Percentiles rank a stretch among this genome's conserved stretches.
phyloP scores from a whole-genome alignment of 2,113 vertebrate genomes.

The Pachypanchax playfairii region DNA sequence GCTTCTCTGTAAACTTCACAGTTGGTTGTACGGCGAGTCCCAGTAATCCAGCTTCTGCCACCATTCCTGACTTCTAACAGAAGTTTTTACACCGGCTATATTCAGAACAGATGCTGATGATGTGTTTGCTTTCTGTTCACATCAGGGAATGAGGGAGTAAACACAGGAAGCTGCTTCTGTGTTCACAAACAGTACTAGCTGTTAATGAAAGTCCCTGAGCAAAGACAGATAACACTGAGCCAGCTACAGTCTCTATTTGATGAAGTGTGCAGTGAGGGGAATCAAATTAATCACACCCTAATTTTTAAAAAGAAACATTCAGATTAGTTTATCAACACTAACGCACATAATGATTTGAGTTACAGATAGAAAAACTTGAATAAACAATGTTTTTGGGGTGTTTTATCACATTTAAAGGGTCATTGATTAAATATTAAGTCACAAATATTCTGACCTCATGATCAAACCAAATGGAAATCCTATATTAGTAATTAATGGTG shows the following conservation, averaged over 20 bases:
- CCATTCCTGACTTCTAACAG: neutral
- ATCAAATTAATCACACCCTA: conserved; percentile 17
- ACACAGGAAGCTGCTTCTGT: conserved; percentile 18
- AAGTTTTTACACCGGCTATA: conserved; percentile 7
- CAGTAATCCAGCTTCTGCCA: neutral
- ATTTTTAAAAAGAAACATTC: conserved; percentile 18
- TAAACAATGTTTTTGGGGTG: neutral
- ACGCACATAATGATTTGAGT: neutral
- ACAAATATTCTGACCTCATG: conserved; percentile 6
- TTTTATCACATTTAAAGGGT: conserved; percentile 17
- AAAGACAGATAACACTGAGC: conserved; percentile 36
- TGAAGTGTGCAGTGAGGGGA: conserved; percentile 17
- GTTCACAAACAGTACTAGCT: conserved; percentile 31
- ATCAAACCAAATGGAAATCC: conserved; percentile 18
- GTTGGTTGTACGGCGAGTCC: neutral
- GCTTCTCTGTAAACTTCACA: neutral
- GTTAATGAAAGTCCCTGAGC: conserved; percentile 45
- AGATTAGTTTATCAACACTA: conserved; percentile 19
- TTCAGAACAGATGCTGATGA: conserved; percentile 3
- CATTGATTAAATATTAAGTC: conserved; percentile 20
- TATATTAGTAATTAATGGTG: conserved; percentile 55
- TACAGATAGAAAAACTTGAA: conserved; percentile 16
- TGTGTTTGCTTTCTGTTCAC: neutral
- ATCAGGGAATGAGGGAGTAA: neutral
- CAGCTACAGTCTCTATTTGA: conserved; percentile 17